Evolutionary conservation across 2,113 vertebrate genomes (phyloP), one percentile per base, ranked within the genome.

Genomic region (Tricholaema leucomelas): DNA sequence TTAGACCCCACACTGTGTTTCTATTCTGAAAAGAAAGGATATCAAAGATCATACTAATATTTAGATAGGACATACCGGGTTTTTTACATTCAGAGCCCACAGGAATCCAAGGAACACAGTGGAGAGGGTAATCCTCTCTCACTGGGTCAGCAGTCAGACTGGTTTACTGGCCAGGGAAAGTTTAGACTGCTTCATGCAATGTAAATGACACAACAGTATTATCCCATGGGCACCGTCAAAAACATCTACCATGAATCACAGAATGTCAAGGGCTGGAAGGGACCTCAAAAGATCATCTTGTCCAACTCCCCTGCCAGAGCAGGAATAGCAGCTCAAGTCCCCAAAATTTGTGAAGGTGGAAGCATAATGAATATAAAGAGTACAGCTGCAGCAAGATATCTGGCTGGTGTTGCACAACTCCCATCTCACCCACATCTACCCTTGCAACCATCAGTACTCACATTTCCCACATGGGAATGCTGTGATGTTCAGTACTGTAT

Each of bases 261-360:
- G n/a, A n/a, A n/a, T n/a, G n/a, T n/a, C n/a, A n/a, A n/a, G n/a
- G n/a, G n/a, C n/a, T n/a, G n/a, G n/a, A n/a, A n/a, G n/a, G n/a
- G n/a, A n/a, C n/a, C n/a, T n/a, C n/a, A n/a, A n/a, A n/a, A n/a
- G n/a, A n/a, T n/a, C n/a, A n/a, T n/a, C n/a, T n/a, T n/a, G n/a
- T n/a, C 38, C 38, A 40, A 40, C 38, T 12, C 38, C 38, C 38
- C 38, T 40, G 38, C 38, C 38, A 40, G 38, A 40, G 38, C 38
- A 40, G 38, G 9, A 40, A 77, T 81, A 61, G 77, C 24, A 46
- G 61, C 56, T 94, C 76, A 95, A 95, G 21, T 78, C 70, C 95
- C 90, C 33, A 88, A 59, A 73, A 76, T 3, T 48, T 63, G 14
- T 87, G 74, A 85, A 91, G 70, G 11, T 88, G 48, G 50, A 11